Base-by-base conservation (phyloP, 2,888 invertebrate genomes). In the Anorthoa munda region DNA sequence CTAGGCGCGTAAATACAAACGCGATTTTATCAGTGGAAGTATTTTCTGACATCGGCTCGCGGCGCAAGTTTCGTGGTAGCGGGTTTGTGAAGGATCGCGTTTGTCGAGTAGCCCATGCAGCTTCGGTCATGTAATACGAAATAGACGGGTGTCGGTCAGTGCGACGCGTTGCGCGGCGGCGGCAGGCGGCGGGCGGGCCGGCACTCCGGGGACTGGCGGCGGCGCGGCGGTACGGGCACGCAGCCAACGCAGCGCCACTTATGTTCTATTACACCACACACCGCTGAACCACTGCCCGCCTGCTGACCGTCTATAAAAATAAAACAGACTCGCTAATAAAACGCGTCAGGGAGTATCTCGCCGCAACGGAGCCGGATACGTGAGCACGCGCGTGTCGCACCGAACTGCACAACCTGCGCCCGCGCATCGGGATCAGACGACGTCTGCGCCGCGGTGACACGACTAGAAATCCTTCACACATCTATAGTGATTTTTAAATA, bases 191-290 rank as follows among this genome's bases (percentile, higher is more conserved):
- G 91, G 86, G 73, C 88, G 91, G 88, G 92, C 92, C 94, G 93
- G 93, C 93, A 88, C 91, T 92, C 93, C 91, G 93, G 93, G 94
- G 92, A 95, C 96, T 95, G 95, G 90, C 92, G 88, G 90, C 86
- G 77, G 89, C 89, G 89, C 93, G 89, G 90, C 86, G 78, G 89
- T 89, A 88, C 93, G 95, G 96, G 95, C 95, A 94, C 84, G 77
- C 89, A 86, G 95, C 95, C 95, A 96, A 93, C 89, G 88, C 88
- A 78, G 82, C 82, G 86, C 92, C 93, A 93, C 94, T 94, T 92
- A 89, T 92, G 92, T 91, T 92, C 93, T 92, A 92, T 94, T 92
- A 94, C 93, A 94, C 92, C 94, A 91, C 92, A 93, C 86, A 90
- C 90, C 87, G 88, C 90, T 88, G 86, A 84, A 89, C 89, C 89